Evolutionary conservation across 2,888 invertebrate genomes (phyloP), one percentile per base, ranked within the genome.

Genomic region (Cerastis leucographa): DNA sequence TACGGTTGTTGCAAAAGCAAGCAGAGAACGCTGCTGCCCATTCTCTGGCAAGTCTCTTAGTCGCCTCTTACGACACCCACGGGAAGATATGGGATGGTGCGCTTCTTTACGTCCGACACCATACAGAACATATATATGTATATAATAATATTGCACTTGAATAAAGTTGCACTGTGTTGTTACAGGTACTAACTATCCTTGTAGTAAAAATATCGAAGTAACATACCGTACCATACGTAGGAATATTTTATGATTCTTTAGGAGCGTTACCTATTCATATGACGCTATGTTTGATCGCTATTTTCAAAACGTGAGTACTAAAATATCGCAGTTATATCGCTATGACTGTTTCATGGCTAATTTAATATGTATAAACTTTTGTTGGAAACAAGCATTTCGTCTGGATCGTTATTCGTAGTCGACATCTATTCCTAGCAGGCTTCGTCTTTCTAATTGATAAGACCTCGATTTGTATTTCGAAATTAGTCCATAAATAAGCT

Each of bases 171-270:
- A 14, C 11, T n/a, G 6, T 54, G 19, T 22, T n/a, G n/a, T 59
- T n/a, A 29, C 0, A n/a, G 49, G 42, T 11, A n/a, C n/a, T n/a
- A n/a, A 35, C 12, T 29, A 49, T 17, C 2, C 12, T 65, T 0
- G 29, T 8, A n/a, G 19, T 56, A n/a, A 76, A 59, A 29, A 80
- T 42, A 40, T 17, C 14, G 29, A 42, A 56, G 54, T 8, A 49
- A n/a, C n/a, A n/a, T n/a, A n/a, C n/a, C n/a, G n/a, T n/a, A n/a
- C 6, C 6, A 54, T n/a, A 56, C 42, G n/a, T 49, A 29, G n/a
- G 46, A 44, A 73, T 66, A 22, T 80, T 69, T 81, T 42, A 54
- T 40, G 59, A 70, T 17, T 69, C 1, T 66, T n/a, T 7, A 3
- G 35, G 1, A 25, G 54, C 1, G 11, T 46, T n/a, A n/a, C n/a